phyloP scores from a whole-genome alignment of 2,113 vertebrate species.

The Trogon surrucura region DNA sequence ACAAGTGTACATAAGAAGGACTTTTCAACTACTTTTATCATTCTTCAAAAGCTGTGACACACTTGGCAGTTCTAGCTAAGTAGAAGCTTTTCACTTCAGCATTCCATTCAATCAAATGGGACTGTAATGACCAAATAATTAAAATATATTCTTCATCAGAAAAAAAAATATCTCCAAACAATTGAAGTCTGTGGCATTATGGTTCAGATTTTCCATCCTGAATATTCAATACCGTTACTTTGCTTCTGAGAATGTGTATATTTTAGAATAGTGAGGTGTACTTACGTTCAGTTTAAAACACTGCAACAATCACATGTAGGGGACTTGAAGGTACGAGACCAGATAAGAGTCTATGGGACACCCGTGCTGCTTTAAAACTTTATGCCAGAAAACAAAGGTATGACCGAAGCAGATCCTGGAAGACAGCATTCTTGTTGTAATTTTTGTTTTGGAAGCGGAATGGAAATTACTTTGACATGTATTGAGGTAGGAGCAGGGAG shows the following conservation, averaged over 20 bases:
- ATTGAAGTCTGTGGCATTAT: not conserved
- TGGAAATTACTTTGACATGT: not conserved
- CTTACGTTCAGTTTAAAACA: not conserved
- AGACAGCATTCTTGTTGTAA: not conserved
- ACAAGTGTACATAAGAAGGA: not conserved
- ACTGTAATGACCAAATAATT: not conserved
- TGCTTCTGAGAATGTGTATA: not conserved
- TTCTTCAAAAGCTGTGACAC: not conserved
- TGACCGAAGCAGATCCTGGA: not conserved
- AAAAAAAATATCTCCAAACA: not conserved
- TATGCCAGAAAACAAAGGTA: not conserved
- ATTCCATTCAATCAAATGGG: not conserved
- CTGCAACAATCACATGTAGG: not conserved
- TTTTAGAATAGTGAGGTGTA: not conserved
- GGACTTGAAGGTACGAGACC: not conserved
- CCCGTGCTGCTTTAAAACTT: not conserved
- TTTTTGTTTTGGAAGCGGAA: not conserved
- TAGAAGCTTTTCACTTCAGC: constrained; percentile 10
- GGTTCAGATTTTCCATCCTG: not conserved
- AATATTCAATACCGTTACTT: not conserved
- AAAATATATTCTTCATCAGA: not conserved
- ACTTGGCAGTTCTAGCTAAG: not conserved
- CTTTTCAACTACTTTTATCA: not conserved
- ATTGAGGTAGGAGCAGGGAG: not conserved
- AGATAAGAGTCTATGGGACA: not conserved